Base-by-base conservation (phyloP, 1,140 invertebrate genomes). In the Drosophila parabipectinata region DNA sequence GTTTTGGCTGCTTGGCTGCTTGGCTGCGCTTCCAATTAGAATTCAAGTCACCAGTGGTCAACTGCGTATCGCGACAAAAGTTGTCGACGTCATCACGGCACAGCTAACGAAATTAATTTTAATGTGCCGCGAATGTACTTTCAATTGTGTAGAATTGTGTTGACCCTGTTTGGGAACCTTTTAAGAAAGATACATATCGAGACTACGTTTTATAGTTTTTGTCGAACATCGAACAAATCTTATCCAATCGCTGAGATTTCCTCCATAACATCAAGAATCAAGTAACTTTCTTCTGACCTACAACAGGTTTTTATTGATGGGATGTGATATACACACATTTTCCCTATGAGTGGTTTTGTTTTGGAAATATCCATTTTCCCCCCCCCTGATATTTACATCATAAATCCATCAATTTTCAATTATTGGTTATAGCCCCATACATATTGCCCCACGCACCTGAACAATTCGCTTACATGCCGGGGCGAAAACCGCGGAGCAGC, bases 51-150 rank as follows among this genome's bases (percentile, higher is more conserved):
- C 34, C 39, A 14, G 24, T 55, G 63, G 56, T 61, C 63, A 66
- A 63, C 59, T 62, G 41, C 62, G 73, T 68, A 71, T 60, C 51
- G 62, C 59, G 59, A 61, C 58, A 73, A 85, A 87, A 78, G 32
- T 58, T 75, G 78, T 85, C 69, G 72, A 85, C 82, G 82, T 85
- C 82, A 85, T 68, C 82, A 87, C 26, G 52, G 32, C 44, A 15
- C 37, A 67, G 45, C 48, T 18, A 52, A 41, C 32, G 21, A 44
- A 55, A 52, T 71, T 57, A 57, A 69, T 69, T 48, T 69, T 48
- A 48, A 57, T 69, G 64, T 50, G 52, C 14, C 30, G 21, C 6
- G 32, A 12, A 28, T 30, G 5, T 51, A 62, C 62, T 63, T 41
- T 41, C 24, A 41, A 32, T 52, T 52, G 63, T 44, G 26, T 14